A percentile compares a stretch with the other conserved stretches of the same genome.
Evolutionary conservation across 2,113 vertebrate genomes (phyloP).

Genomic region (Marcusenius ussheri): DNA sequence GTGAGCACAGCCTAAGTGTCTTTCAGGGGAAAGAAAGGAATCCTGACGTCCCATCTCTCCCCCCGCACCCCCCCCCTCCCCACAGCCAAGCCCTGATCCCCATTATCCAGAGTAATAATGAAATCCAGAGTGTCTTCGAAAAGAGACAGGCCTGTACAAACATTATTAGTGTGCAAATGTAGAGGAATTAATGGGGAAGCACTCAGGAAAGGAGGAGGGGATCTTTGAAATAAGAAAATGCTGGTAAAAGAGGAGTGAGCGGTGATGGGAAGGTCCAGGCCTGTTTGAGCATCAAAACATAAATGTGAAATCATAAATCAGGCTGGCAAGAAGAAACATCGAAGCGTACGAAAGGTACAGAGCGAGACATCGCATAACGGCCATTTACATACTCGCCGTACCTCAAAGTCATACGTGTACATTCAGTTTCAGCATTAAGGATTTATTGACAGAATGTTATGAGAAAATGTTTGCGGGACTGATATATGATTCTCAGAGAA

Average conservation of each 20-base stretch:
- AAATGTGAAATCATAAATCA: background rate
- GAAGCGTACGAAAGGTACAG: background rate
- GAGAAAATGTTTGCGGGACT: background rate
- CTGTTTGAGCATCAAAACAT: background rate
- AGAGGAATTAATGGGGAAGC: slow-evolving; percentile 58
- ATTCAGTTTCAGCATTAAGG: background rate
- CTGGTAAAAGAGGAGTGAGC: slow-evolving; percentile 18
- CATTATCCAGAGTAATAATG: slow-evolving; percentile 60
- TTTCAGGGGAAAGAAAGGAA: slow-evolving; percentile 47
- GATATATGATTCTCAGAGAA: background rate
- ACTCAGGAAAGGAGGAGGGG: slow-evolving; percentile 38
- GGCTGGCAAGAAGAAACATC: background rate
- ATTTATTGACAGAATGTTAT: background rate
- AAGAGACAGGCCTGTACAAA: slow-evolving; percentile 53
- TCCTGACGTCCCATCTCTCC: slow-evolving; percentile 31
- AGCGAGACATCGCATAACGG: background rate
- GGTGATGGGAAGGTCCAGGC: slow-evolving; percentile 6
- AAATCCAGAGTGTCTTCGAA: slow-evolving; percentile 63
- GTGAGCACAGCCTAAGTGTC: slow-evolving; percentile 51
- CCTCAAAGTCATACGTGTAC: background rate
- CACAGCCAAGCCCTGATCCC: slow-evolving; percentile 29
- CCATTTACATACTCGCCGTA: background rate
- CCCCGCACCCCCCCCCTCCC: slow-evolving; percentile 11
- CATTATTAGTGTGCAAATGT: slow-evolving; percentile 68
- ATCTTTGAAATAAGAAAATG: slow-evolving; percentile 25